A percentile compares a stretch with the other conserved stretches of the same genome.
These are phyloP conservation scores for Lochmaea crataegi DNA, from an alignment of 2,888 invertebrate species.

Conservation along the genomic window DNA sequence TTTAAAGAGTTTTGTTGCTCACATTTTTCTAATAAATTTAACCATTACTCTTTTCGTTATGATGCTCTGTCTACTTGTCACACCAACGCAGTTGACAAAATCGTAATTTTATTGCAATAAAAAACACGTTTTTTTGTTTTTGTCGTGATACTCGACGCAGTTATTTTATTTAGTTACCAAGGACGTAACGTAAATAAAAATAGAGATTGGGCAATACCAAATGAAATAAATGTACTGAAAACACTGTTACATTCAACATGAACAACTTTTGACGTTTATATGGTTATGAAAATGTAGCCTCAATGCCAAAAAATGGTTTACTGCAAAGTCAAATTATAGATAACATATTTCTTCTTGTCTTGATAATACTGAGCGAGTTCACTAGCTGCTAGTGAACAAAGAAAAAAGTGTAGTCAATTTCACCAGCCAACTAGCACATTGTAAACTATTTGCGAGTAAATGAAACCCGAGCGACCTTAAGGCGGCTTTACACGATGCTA, in stretches of 20 bases:
- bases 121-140: not conserved
- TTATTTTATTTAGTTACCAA: not conserved
- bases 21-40: not conserved
- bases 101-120: not conserved
- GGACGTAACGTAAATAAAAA: not conserved
- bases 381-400: too few species aligned
- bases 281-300: too few species aligned
- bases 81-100: not conserved
- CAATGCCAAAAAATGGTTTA: too few species aligned
- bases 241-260: not conserved
- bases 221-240: not conserved
- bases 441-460: too few species aligned
- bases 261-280: not conserved
- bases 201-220: too few species aligned
- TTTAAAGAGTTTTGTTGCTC: not conserved
- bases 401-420: too few species aligned
- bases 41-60: conserved; percentile 1
- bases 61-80: not conserved
- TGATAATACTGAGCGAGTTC: too few species aligned
- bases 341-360: too few species aligned
- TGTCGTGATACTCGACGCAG: not conserved
- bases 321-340: too few species aligned
- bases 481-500: too few species aligned
- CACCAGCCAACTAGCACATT: too few species aligned
- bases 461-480: too few species aligned